Percentiles rank a stretch among this genome's conserved stretches.
Conservation (phyloP, 2,113 vertebrate genomes). For the Calcarius ornatus region DNA sequence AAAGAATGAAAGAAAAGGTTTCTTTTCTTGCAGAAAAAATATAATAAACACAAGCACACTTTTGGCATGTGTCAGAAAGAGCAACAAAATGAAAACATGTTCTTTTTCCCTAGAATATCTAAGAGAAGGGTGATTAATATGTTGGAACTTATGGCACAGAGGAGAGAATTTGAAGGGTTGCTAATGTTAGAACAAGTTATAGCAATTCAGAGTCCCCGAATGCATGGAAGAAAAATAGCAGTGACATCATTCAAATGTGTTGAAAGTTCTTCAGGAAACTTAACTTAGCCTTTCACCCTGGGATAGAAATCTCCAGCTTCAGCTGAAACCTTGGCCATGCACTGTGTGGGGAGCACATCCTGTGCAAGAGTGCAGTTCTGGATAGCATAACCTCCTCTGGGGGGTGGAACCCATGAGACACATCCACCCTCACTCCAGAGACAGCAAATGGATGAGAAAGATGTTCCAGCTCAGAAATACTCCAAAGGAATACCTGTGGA, state of each 20-base stretch:
- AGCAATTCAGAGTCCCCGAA: neutral
- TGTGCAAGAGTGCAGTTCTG: neutral
- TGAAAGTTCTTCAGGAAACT: neutral
- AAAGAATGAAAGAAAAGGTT: neutral
- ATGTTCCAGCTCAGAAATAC: neutral
- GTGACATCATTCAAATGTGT: neutral
- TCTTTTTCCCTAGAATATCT: neutral
- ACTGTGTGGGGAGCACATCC: accelerated
- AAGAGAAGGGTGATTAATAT: neutral
- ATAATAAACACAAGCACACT: neutral
- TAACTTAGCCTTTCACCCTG: neutral
- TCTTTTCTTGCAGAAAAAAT: neutral
- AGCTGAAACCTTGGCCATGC: neutral
- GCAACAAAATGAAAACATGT: neutral
- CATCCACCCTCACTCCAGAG: neutral
- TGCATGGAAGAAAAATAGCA: neutral
- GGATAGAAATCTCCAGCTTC: neutral
- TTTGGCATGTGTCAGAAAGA: neutral
- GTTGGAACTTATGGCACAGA: neutral
- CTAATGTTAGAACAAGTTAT: neutral
- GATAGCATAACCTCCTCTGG: neutral
- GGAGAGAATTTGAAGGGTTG: neutral
- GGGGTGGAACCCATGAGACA: neutral
- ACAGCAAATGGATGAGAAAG: neutral
- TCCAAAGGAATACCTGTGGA: neutral